These are phyloP conservation scores for Macrophya alboannulata DNA, from an alignment of 2,888 invertebrate species.

Conservation along the genomic window DNA sequence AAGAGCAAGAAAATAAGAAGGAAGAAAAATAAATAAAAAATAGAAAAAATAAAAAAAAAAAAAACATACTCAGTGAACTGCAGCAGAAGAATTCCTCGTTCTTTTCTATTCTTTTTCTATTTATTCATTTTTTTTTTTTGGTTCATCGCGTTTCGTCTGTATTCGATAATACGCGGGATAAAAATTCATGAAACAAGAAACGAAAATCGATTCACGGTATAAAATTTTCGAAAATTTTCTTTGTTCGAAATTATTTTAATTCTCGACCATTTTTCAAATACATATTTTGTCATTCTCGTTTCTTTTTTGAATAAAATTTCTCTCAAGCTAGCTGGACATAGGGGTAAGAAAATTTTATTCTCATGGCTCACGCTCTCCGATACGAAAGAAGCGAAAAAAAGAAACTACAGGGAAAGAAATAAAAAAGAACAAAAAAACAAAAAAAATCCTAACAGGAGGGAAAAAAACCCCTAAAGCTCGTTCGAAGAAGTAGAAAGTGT, in stretches of 20 bases:
- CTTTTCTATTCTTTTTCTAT: too few species aligned
- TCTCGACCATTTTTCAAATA: too few species aligned
- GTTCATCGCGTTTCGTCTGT: too few species aligned
- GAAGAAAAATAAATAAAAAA: neutral
- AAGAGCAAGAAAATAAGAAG: neutral
- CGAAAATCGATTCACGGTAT: neutral
- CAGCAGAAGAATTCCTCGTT: neutral
- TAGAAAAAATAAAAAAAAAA: conserved; percentile 6
- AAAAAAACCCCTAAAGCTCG: neutral
- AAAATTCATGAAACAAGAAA: neutral
- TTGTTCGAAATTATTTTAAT: too few species aligned
- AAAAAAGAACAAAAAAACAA: neutral
- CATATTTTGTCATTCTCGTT: too few species aligned
- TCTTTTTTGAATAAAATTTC: neutral
- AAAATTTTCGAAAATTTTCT: too few species aligned
- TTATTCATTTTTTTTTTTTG: neutral
- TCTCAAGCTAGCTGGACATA: neutral
- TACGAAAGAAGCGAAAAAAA: neutral
- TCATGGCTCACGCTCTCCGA: neutral
- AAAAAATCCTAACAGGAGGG: neutral
- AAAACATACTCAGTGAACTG: neutral
- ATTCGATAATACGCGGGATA: neutral
- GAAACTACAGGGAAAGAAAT: too few species aligned
- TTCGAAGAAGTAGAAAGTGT: conserved; percentile 12
- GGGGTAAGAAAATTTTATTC: neutral